phyloP scores from a whole-genome alignment of 2,113 vertebrate genomes.

The Columba janthina region DNA sequence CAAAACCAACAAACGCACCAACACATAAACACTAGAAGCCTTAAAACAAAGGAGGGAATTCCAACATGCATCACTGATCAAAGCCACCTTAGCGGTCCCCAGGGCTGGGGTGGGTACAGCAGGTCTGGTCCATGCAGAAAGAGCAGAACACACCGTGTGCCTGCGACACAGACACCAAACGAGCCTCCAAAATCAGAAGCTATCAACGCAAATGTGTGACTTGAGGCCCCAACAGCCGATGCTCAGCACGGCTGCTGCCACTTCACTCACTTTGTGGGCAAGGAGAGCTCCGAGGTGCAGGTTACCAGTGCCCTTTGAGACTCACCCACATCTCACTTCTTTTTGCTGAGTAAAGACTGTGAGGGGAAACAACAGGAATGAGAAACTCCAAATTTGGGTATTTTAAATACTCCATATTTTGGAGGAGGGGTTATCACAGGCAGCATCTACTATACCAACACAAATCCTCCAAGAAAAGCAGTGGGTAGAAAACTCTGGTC shows the following conservation, averaged over 20 bases:
- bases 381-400: neutral
- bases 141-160: fast-evolving
- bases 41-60: neutral
- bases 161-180: neutral
- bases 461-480: neutral
- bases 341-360: neutral
- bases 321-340: neutral
- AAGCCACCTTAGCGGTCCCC: neutral
- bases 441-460: neutral
- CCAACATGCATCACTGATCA: neutral
- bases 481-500: neutral
- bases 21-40: neutral
- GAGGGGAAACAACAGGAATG: neutral
- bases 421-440: neutral
- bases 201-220: neutral
- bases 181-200: neutral
- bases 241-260: neutral
- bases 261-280: fast-evolving
- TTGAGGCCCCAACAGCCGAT: neutral
- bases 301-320: neutral
- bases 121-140: neutral
- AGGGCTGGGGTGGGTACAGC: fast-evolving
- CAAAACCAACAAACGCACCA: no score
- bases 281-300: neutral
- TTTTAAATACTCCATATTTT: neutral